Percentiles rank a stretch among this genome's conserved stretches.
Evolutionary conservation across 2,113 vertebrate species (phyloP).

Genomic region (Silurus asotus): DNA sequence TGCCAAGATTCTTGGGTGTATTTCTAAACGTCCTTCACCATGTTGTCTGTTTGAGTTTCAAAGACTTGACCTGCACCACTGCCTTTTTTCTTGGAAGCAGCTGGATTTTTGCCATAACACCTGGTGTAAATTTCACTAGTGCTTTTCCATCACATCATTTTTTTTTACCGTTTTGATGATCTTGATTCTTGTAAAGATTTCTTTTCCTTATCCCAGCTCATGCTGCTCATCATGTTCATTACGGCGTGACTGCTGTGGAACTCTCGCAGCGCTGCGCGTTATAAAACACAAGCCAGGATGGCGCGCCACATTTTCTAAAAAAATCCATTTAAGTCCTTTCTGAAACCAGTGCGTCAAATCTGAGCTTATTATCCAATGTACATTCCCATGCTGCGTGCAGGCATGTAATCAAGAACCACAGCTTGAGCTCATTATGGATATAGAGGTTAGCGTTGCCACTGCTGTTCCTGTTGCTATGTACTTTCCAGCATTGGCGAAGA

Average conservation of each 20-base stretch:
- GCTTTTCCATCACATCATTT: neutral
- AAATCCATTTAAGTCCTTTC: constrained; percentile 10
- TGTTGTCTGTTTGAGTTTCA: constrained; percentile 51
- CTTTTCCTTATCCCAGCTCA: neutral
- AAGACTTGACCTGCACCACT: constrained; percentile 31
- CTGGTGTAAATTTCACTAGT: constrained; percentile 19
- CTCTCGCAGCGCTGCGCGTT: neutral
- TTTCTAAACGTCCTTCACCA: constrained; percentile 24
- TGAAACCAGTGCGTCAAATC: neutral
- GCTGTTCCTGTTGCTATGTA: constrained; percentile 32
- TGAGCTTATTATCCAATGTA: constrained; percentile 22
- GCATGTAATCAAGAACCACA: constrained; percentile 39
- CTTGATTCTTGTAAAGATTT: neutral
- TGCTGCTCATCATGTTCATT: constrained; percentile 3
- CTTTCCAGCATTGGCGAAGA: neutral
- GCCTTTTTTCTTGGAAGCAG: neutral
- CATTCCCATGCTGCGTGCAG: constrained; percentile 16
- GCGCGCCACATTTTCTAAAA: neutral
- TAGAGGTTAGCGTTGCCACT: constrained; percentile 8
- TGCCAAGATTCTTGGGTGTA: constrained; percentile 33
- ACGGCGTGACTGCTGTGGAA: constrained; percentile 2
- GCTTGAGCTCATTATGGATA: constrained; percentile 25
- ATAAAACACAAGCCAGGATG: neutral
- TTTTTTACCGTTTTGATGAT: neutral
- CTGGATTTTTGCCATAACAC: constrained; percentile 7